Percentiles rank a stretch among this genome's conserved stretches.
Evolutionary conservation across 2,113 vertebrate genomes (phyloP).

Genomic region (Hydrochoerus hydrochaeris): DNA sequence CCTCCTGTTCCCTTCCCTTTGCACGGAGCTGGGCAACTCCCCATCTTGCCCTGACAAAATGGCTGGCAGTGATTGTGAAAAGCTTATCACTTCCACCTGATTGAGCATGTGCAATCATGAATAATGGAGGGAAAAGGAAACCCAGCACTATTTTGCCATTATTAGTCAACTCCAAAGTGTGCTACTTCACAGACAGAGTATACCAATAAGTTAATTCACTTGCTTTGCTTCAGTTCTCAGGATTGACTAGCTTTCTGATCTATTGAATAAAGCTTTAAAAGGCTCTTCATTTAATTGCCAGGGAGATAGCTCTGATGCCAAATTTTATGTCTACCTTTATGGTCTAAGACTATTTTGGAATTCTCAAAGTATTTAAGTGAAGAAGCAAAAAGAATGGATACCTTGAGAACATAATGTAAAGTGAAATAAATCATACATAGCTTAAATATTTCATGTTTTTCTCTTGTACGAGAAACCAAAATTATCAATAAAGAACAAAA

Average conservation of each 20-base stretch:
- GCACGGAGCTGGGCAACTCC: neutral
- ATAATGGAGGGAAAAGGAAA: neutral
- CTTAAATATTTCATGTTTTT: neutral
- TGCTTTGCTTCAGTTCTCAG: constrained; percentile 60
- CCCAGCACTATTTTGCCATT: neutral
- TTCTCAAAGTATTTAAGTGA: constrained; percentile 7
- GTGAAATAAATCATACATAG: neutral
- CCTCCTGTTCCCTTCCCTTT: neutral
- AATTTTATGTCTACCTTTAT: constrained; percentile 41
- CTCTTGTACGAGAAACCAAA: neutral
- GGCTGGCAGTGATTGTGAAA: neutral
- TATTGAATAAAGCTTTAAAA: constrained; percentile 9
- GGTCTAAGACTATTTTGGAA: constrained; percentile 9
- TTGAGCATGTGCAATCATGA: neutral
- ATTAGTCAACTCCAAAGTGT: constrained; percentile 12
- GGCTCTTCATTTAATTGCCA: constrained; percentile 44
- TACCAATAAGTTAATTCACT: constrained; percentile 71
- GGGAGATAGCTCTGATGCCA: neutral
- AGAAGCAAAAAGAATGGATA: constrained; percentile 8
- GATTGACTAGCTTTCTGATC: neutral
- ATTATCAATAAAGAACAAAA: neutral
- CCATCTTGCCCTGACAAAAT: neutral
- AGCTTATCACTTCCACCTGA: neutral
- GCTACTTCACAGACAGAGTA: neutral
- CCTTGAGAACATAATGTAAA: neutral